Percentiles rank a stretch among this genome's conserved stretches.
Conservation (phyloP, 2,797 vertebrate genomes). For the Ciconia nigra region DNA sequence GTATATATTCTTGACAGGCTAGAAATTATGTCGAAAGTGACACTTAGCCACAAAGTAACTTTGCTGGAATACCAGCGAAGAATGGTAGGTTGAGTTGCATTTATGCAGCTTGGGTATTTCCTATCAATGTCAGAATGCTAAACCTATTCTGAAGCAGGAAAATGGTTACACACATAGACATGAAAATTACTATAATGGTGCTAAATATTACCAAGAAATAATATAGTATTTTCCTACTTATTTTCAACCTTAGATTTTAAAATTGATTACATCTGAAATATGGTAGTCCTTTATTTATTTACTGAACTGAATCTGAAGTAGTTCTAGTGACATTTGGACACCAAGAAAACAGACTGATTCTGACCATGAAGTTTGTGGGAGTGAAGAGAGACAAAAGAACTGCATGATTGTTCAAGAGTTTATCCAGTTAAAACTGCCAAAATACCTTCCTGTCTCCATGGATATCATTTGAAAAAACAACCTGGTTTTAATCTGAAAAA, state of each 20-base stretch:
- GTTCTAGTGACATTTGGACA: neutral
- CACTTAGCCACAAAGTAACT: neutral
- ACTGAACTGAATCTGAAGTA: neutral
- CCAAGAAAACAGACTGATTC: neutral
- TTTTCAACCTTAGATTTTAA: neutral
- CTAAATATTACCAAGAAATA: neutral
- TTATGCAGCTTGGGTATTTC: neutral
- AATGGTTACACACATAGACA: neutral
- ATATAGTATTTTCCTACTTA: neutral
- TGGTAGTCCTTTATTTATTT: neutral
- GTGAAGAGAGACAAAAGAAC: neutral
- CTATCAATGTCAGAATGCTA: neutral
- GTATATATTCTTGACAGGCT: neutral
- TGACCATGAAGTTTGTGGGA: neutral
- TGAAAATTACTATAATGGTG: fast-evolving
- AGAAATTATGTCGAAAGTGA: neutral
- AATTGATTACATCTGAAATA: neutral
- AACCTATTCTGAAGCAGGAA: neutral
- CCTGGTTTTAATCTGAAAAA: neutral
- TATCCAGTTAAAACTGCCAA: neutral
- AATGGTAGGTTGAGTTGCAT: neutral
- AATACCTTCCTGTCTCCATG: neutral
- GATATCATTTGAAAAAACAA: neutral
- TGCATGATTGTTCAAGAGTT: neutral
- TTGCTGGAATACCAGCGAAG: neutral